A percentile compares a stretch with the other conserved stretches of the same genome.
These are phyloP conservation scores for Pithys albifrons DNA, from an alignment of 2,113 vertebrate species.

Conservation along the genomic window DNA sequence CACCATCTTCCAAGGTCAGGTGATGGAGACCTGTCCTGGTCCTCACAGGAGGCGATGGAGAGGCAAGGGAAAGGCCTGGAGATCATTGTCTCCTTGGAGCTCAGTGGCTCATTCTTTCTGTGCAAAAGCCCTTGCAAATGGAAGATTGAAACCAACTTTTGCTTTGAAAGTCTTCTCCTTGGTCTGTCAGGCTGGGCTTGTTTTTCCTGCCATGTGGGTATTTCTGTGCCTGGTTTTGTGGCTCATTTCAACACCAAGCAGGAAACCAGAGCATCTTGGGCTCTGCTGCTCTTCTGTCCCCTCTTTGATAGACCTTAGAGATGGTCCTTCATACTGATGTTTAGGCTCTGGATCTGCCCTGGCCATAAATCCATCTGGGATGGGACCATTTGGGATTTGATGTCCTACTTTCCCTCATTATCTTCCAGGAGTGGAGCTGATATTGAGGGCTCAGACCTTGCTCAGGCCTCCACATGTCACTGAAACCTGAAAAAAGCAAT, in stretches of 20 bases:
- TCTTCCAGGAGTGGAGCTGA: neutral
- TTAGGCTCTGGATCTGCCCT: neutral
- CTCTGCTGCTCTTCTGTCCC: neutral
- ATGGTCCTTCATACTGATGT: neutral
- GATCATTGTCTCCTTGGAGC: neutral
- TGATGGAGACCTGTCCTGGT: neutral
- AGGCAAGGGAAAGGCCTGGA: neutral
- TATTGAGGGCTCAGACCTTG: neutral
- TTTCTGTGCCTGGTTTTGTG: neutral
- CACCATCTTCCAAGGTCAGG: neutral
- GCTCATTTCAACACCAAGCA: neutral
- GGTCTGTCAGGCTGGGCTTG: neutral
- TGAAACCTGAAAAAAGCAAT: neutral
- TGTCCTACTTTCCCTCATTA: neutral
- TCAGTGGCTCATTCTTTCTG: neutral
- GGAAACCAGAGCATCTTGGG: neutral
- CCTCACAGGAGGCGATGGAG: neutral
- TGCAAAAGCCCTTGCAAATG: neutral
- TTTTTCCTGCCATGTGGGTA: neutral
- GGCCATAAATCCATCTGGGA: neutral
- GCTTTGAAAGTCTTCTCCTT: neutral
- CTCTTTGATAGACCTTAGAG: neutral
- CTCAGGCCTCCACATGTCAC: neutral
- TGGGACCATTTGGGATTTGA: neutral
- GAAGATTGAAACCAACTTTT: neutral